A percentile compares a stretch with the other conserved stretches of the same genome.
Conservation (phyloP, 2,113 vertebrate genomes). For the Osmerus eperlanus region DNA sequence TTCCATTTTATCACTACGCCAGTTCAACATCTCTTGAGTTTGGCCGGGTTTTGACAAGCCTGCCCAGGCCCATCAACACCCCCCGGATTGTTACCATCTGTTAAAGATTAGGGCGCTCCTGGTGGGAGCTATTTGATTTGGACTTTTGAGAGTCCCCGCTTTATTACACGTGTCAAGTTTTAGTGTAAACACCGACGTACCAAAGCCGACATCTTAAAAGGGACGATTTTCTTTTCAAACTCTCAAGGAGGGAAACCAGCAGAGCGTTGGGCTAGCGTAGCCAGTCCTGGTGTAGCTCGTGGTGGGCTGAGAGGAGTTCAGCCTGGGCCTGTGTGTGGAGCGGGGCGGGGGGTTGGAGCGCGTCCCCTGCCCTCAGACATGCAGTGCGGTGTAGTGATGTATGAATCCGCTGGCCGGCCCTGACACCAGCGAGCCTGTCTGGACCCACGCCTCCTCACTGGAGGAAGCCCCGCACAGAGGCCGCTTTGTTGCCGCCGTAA, state of each 20-base stretch:
- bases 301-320: constrained; percentile 22
- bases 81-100: constrained; percentile 66
- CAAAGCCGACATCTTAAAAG: constrained; percentile 65
- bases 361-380: constrained; percentile 29
- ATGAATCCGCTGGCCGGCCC: constrained; percentile 61
- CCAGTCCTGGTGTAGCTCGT: constrained; percentile 47
- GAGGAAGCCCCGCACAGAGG: constrained; percentile 65
- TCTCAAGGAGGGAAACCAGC: constrained; percentile 54
- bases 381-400: constrained; percentile 60
- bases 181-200: constrained; percentile 69
- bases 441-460: constrained; percentile 50
- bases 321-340: constrained; percentile 40
- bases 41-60: constrained; percentile 51
- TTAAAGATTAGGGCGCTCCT: constrained; percentile 62
- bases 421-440: constrained; percentile 67
- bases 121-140: constrained; percentile 64
- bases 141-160: constrained; percentile 52
- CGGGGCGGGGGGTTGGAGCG: constrained; percentile 45
- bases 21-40: constrained; percentile 50
- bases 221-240: constrained; percentile 21
- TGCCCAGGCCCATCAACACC: constrained; percentile 60
- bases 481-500: constrained; percentile 74
- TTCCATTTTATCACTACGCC: constrained; percentile 58
- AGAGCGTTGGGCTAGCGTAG: constrained; percentile 32
- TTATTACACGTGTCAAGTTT: constrained; percentile 65